Evolutionary conservation across 2,113 vertebrate genomes (phyloP), one percentile per base, ranked within the genome.

Genomic region (Plectropomus leopardus): DNA sequence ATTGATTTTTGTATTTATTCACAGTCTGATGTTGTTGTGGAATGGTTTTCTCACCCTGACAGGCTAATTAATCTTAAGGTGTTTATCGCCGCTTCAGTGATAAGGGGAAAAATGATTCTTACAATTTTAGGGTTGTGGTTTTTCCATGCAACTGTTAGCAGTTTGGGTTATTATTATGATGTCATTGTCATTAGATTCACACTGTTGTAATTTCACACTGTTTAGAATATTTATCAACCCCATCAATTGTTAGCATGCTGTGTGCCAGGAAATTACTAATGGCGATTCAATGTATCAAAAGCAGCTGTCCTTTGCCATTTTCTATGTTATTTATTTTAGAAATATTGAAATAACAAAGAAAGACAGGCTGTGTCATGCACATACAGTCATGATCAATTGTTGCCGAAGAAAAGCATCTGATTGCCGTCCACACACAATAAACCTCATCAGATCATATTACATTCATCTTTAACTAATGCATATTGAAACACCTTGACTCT

Each of bases 11-110:
- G 42, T 60, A 44, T 82, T 85, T 68, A 85, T 85, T 78, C 77
- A 26, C 72, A 77, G 68, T 45, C 63, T 69, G 57, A 53, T 85
- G 76, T 79, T 72, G 65, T 54, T 76, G 51, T 72, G 57, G 64
- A 77, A 58, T 48, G 55, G n/a, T 59, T 78, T 53, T 73, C 57
- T 68, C 60, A 21, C 16, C 2, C 69, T 72, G 66, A 70, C 80
- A 81, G 81, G 81, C 86, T 88, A 91, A 92, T 93, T 92, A 90
- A 88, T 89, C 85, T 72, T 30, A 51, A 51, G 51, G 66, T 88
- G 82, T 90, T 89, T 82, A 85, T 84, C 47, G 7, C 44, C 3
- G 36, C 55, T 23, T 36, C 45, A 1, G 32, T 34, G 36, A 79
- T 82, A 72, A 73, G 57, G 7, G 11, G 28, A 2, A 34, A 67